These are phyloP conservation scores for Phengaris arion DNA, from an alignment of 2,888 invertebrate genomes.

Conservation along the genomic window DNA sequence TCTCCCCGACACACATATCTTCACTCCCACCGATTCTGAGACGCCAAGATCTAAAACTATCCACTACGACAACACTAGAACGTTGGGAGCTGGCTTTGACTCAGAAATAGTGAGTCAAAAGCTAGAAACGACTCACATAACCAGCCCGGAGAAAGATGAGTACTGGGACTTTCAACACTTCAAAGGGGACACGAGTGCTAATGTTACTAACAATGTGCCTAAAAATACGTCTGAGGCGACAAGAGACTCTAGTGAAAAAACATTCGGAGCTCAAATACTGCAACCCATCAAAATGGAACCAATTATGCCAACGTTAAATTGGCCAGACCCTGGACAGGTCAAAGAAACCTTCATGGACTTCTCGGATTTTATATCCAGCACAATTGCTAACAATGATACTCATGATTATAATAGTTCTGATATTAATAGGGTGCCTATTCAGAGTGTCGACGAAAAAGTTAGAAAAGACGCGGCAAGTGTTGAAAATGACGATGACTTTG, in stretches of 20 bases:
- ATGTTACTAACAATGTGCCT: conserved; percentile 35
- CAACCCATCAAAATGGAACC: conserved; percentile 71
- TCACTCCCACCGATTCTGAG: conserved; percentile 75
- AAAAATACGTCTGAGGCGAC: conserved; percentile 36
- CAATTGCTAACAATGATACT: conserved; percentile 47
- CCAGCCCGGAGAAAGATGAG: conserved; percentile 52
- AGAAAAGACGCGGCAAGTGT: conserved; percentile 25
- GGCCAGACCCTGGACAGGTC: conserved; percentile 75
- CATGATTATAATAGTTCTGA: conserved; percentile 34
- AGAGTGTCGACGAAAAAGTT: conserved; percentile 29
- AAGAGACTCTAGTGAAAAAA: conserved; percentile 34
- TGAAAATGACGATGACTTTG: conserved; percentile 64
- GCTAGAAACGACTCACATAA: conserved; percentile 34
- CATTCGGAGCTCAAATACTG: conserved; percentile 58
- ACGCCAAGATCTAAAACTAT: conserved; percentile 75
- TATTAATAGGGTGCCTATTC: conserved; percentile 16
- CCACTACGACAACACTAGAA: conserved; percentile 62
- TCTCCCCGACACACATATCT: conserved; percentile 75
- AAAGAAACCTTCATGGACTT: conserved; percentile 71
- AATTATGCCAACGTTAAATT: conserved; percentile 67
- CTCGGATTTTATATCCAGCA: conserved; percentile 62
- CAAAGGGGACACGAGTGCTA: conserved; percentile 45
- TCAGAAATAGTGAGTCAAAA: conserved; percentile 41
- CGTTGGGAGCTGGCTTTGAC: conserved; percentile 52
- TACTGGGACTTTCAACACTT: conserved; percentile 74